Base-by-base conservation (phyloP, 1,140 invertebrate genomes). In the Ptiloglossa arizonensis region DNA sequence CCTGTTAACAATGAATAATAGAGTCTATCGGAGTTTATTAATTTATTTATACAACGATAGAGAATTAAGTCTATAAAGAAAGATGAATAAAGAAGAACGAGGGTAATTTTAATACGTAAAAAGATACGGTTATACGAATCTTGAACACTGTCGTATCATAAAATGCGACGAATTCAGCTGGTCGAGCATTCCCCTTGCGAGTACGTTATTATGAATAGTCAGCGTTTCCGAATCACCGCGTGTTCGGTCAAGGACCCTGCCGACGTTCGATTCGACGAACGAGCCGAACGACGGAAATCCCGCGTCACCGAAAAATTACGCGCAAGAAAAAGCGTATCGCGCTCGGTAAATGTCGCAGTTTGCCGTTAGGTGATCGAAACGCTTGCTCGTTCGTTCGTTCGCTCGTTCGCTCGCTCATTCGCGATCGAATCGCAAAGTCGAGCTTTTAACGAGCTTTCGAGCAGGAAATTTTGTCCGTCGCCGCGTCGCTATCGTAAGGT, bases 191-290 rank as follows among this genome's bases (percentile, higher is more conserved):
- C 6, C 44, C 52, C 8, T 44, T 11, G 24, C 46, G 46, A 56
- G 76, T 44, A n/a, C 35, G 59, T 80, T 80, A 57, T 81, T 72
- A 19, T 67, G 50, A 85, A 22, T 48, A 41, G 57, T 85, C 64
- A 79, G 83, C 70, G 50, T 86, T 86, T 80, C 52, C 48, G 68
- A 67, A 57, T 60, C 17, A 57, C 15, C 19, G 35, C 9, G 29
- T n/a, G 77, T 52, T 73, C 56, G 83, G 84, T 86, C 83, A 86
- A 86, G 72, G 72, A 86, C 80, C 84, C 29, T 54, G 32, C 17
- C 56, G 54, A 54, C 44, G 24, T 38, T n/a, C 69, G 56, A 59
- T 41, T 59, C 64, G 29, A 63, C 52, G 79, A 62, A 70, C 66
- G 56, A 41, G 29, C 64, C 62, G 66, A 79, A 66, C 60, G 59